Evolutionary conservation across 2,888 invertebrate species (phyloP), one percentile per base, ranked within the genome.

Genomic region (Clostera curtula): DNA sequence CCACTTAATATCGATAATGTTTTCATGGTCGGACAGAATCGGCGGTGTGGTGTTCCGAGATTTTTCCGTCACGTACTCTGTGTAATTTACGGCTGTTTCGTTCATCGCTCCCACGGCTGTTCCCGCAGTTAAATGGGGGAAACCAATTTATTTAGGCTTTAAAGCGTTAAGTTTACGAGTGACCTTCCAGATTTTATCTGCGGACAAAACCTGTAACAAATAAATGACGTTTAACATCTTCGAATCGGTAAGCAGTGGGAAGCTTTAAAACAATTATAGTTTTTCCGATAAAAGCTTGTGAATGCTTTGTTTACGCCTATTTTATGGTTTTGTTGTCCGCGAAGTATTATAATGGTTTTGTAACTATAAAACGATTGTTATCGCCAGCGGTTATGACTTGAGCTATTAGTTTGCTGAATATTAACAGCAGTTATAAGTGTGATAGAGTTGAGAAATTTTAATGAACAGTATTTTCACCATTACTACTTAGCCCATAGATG

Each of bases 1-100:
- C 30, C 85, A 77, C 47, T 86, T 85, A 64, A 89, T 87, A 44
- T 89, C 87, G 29, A 91, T 90, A 25, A 90, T 77, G 56, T 89
- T 80, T 23, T 74, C 72, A 30, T 61, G n/a, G n/a, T n/a, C n/a
- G n/a, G n/a, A n/a, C n/a, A 47, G 26, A 0, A 61, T 54, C n/a
- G 50, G 45, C 27, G 45, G 42, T 34, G 65, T 60, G 34, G 41
- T 43, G 35, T 74, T 76, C 6, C 40, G 38, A 11, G 59, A 46
- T 43, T 55, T 64, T 16, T 60, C 65, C 12, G 59, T 49, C 12
- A 47, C 43, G 47, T 63, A 58, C 15, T 58, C 51, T 10, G 57
- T 54, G 40, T 65, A 63, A 59, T 61, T 67, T 42, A 63, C 41
- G 49, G 41, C 38, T 31, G 66, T 66, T 40, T 49, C 62, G 54